Base-by-base conservation (phyloP, 2,113 vertebrate species). In the Notarius lentiginosus region DNA sequence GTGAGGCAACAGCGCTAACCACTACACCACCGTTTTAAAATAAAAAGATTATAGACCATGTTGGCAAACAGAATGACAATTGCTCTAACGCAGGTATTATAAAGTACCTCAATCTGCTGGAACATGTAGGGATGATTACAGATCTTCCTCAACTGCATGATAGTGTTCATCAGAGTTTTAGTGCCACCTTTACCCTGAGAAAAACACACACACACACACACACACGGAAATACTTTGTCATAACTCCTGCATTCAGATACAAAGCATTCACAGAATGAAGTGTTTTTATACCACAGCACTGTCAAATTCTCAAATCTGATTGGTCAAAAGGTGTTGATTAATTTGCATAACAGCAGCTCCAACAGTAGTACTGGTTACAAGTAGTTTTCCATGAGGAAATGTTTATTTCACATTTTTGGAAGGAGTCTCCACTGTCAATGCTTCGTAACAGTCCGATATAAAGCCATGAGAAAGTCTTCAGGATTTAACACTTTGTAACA, bases 41-140 rank as follows among this genome's bases (percentile, higher is more conserved):
- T 12, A 63, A 11, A 27, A 2, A 70, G 5, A 34, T 18, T 34
- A 70, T 17, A 70, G 27, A 41, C 18, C 1, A 3, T 72, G 15
- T 20, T 41, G 2, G 27, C 47, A 41, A 61, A 41, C n/a, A 81
- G 79, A 27, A 66, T 15, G 58, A 6, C 8, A 5, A 22, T 24
- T 41, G 18, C 47, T 66, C n/a, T 66, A 55, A 20, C n/a, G 18
- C 10, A 24, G 7, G 11, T 30, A 73, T 5, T 11, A 7, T 24
- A 22, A 22, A 30, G 55, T 91, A 98, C 98, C 97, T 99, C 98
- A 0, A 99, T 99, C 85, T 99, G 98, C 93, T 99, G 98, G 92
- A 99, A 99, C 97, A 99, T 99, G 94, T 97, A 99, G 22, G 58
- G 98, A 93, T 99, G 98, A 93, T 99, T 99, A 87, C 98, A 99